Base-by-base conservation (phyloP, 2,797 vertebrate species). In the Petrocephalus sullivani region DNA sequence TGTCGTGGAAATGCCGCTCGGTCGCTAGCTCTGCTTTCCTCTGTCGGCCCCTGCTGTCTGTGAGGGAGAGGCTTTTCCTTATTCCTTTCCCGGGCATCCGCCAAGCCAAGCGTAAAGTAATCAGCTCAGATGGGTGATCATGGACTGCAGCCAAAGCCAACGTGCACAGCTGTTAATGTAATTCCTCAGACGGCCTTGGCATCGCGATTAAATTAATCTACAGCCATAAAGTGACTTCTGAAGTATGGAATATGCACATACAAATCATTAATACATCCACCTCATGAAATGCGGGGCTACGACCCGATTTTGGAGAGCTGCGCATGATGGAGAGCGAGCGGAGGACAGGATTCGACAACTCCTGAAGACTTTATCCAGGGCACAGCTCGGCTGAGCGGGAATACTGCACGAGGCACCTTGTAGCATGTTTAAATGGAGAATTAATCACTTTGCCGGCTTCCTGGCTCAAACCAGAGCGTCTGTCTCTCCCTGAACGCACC, bases 41-140 rank as follows among this genome's bases (percentile, higher is more conserved):
- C 7, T 81, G 16, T 81, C 8, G 19, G 41, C 46, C n/a, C 41
- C 41, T 49, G 75, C 19, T 41, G 37, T 21, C 41, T 49, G 75
- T 21, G 41, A 56, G 82, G 51, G 46, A 56, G 46, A 84, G 28
- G 10, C 51, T n/a, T 58, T 41, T 60, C 33, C 84, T 41, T 37
- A 0, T 88, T 91, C 87, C 87, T 89, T 87, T 58, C 91, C 90
- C 91, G 93, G 94, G 90, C 91, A 93, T 95, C 93, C 94, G 93
- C 64, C 90, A 88, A 93, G 91, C 90, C 89, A 41, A 90, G 92
- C 93, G 91, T 94, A 93, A 93, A 95, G 93, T 94, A 91, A 93
- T 92, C 91, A 19, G 91, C 92, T 91, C 92, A 93, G 92, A 95
- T 94, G 93, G 93, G 92, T 93, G 93, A 95, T 94, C 93, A 93